Percentiles rank a stretch among this genome's conserved stretches.
phyloP scores from a whole-genome alignment of 2,113 vertebrate species.

The Chlorocebus sabaeus region DNA sequence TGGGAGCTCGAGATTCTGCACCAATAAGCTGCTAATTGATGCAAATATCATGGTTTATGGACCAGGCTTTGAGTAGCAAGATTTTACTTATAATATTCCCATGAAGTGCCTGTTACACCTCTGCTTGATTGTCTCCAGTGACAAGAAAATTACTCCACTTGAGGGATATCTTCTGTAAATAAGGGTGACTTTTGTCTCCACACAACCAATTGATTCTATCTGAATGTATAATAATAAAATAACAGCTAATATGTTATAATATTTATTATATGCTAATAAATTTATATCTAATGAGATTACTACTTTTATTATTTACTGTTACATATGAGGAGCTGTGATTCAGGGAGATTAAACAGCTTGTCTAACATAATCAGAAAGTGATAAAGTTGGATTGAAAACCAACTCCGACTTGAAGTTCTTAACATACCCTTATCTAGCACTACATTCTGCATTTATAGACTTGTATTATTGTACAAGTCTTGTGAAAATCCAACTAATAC shows the following conservation, averaged over 20 bases:
- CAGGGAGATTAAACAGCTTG: not conserved
- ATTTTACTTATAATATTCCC: not conserved
- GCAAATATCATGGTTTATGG: not conserved
- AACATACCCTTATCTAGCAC: not conserved
- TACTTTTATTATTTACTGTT: conserved; percentile 25
- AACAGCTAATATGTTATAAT: not conserved
- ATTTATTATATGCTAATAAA: not conserved
- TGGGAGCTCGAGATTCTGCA: not conserved
- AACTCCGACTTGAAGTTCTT: not conserved
- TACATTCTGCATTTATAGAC: not conserved
- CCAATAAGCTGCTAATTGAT: not conserved
- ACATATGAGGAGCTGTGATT: not conserved
- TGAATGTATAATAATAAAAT: not conserved
- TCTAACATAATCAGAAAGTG: not conserved
- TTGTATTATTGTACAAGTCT: not conserved
- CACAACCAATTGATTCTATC: not conserved
- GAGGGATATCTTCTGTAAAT: not conserved
- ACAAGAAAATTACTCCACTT: not conserved
- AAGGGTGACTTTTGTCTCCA: not conserved
- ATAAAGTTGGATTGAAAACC: not conserved
- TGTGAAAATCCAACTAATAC: not conserved
- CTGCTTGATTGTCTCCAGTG: not conserved
- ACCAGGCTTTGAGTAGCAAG: not conserved
- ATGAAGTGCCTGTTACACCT: not conserved
- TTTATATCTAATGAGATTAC: not conserved